Base-by-base conservation (phyloP, 2,797 vertebrate species). In the Aselliscus stoliczkanus region DNA sequence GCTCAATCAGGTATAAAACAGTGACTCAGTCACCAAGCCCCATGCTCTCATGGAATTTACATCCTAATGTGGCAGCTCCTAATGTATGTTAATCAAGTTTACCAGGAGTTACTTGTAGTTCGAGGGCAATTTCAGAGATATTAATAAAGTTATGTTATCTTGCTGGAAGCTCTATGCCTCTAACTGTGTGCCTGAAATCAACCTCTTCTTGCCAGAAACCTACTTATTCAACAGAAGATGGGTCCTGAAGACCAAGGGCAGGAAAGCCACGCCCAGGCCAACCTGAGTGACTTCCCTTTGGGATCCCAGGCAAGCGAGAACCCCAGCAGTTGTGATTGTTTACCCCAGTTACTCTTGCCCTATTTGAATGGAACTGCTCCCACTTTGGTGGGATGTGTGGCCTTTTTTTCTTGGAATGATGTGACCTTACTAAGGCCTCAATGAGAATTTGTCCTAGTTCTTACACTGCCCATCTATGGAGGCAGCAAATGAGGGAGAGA, bases 91-190 rank as follows among this genome's bases (percentile, higher is more conserved):
- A 67, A 0, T 69, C 15, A 77, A 81, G 14, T 20, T 69, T 47
- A 50, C 1, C 1, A 34, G 14, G 6, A 62, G 17, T 56, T 62
- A 50, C 10, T 77, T 92, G 73, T 62, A 50, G 23, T 13, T 70
- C 34, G 34, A 25, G 29, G n/a, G 15, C 7, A 81, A 54, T 62
- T 77, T 94, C 54, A 88, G 39, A 65, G 37, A 31, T 52, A 64
- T 4, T 39, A 47, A 13, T 80, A 17, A 47, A 62, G 6, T 93
- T 85, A 25, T 67, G 2, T 29, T 82, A 8, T 96, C 64, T 94
- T 90, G 14, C n/a, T 37, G 65, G 17, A 80, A 75, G 23, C 39
- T 72, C 58, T 82, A 25, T 44, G 6, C 91, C 34, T 95, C 44
- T 34, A 54, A 2, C 13, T 69, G 0, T 25, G 11, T 80, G 39